These are phyloP conservation scores for Macrochelys suwanniensis DNA, from an alignment of 2,797 vertebrate species.

Conservation along the genomic window DNA sequence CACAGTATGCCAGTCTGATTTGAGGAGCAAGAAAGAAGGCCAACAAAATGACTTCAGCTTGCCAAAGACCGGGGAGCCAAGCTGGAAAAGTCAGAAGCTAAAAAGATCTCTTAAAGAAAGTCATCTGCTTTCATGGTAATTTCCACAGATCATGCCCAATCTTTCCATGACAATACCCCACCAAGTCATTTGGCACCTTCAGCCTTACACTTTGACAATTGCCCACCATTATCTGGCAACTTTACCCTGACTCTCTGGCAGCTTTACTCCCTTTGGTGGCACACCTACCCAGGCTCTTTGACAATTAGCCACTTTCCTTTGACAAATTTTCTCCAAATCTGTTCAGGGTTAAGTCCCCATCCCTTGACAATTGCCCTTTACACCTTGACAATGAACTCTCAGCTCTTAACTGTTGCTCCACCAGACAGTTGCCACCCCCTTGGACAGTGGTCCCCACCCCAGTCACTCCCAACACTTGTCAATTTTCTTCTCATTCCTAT, in stretches of 20 bases:
- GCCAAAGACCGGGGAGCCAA: neutral
- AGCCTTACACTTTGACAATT: neutral
- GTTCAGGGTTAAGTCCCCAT: neutral
- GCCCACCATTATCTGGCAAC: neutral
- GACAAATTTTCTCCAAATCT: neutral
- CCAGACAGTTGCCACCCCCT: neutral
- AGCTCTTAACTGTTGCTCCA: neutral
- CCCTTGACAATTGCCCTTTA: neutral
- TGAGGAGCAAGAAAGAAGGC: neutral
- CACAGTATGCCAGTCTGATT: neutral
- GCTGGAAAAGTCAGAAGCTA: neutral
- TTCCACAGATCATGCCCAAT: neutral
- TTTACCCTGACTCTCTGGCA: neutral
- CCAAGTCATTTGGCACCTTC: neutral
- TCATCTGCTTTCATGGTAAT: neutral
- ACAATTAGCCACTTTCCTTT: neutral
- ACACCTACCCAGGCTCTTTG: neutral
- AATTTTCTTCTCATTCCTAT: neutral
- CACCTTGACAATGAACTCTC: neutral
- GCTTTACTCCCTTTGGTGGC: neutral
- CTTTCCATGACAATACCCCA: neutral
- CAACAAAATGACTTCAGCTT: neutral
- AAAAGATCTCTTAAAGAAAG: neutral
- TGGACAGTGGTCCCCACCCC: neutral
- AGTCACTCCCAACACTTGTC: neutral